phyloP scores from a whole-genome alignment of 2,113 vertebrate genomes.

The Gulo gulo region DNA sequence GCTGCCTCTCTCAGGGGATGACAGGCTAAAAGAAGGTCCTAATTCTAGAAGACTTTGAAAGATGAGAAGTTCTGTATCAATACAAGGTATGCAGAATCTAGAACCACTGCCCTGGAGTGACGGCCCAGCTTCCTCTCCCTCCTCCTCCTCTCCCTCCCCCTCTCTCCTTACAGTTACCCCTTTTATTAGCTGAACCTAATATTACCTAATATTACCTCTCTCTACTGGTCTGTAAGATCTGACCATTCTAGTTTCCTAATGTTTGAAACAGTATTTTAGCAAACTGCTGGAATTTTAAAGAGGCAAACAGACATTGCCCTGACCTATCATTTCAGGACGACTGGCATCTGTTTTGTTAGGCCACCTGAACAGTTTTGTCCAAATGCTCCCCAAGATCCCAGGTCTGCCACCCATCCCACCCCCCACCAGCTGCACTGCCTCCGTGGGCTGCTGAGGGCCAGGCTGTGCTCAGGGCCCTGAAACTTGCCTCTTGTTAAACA shows the following conservation, averaged over 20 bases:
- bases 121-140: neutral
- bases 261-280: neutral
- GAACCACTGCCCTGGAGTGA: neutral
- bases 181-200: neutral
- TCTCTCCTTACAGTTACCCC: neutral
- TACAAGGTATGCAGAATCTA: neutral
- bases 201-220: too few species aligned
- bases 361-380: neutral
- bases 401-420: too few species aligned
- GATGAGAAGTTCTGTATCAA: neutral
- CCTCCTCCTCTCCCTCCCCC: neutral
- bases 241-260: neutral
- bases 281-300: neutral
- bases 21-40: neutral
- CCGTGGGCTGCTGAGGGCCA: neutral
- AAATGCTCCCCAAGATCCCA: neutral
- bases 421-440: neutral
- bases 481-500: neutral
- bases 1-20: too few species aligned
- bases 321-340: neutral
- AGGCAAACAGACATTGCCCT: neutral
- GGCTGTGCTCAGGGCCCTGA: accelerated
- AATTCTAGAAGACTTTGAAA: neutral
- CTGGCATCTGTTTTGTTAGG: neutral
- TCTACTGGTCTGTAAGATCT: neutral